Conservation (phyloP, 2,888 invertebrate species). For the Pilophorus perplexus region DNA sequence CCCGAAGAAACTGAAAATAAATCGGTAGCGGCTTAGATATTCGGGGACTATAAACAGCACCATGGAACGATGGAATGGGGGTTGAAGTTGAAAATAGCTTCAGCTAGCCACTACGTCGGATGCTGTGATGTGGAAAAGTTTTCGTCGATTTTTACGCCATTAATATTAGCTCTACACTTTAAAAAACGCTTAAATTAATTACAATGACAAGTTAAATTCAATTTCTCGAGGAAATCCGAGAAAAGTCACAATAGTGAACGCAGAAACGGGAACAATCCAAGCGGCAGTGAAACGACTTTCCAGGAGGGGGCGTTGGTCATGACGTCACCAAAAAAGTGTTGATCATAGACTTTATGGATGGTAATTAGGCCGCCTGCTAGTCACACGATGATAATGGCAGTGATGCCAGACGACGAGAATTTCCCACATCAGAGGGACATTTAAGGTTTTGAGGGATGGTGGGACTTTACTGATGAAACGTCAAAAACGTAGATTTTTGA, state of each 20-base stretch:
- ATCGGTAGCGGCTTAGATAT: conserved; percentile 47
- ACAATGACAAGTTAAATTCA: background rate
- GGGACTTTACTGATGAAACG: too few species aligned
- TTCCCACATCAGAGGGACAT: too few species aligned
- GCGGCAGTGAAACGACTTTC: conserved; percentile 12
- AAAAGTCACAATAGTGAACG: background rate
- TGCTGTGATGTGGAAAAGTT: too few species aligned
- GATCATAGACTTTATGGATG: too few species aligned
- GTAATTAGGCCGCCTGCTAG: too few species aligned
- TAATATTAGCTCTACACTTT: background rate
- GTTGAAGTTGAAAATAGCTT: conserved; percentile 38
- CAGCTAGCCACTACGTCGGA: conserved; percentile 24
- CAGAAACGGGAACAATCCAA: background rate
- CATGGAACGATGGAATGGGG: conserved; percentile 51
- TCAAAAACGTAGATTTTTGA: too few species aligned
- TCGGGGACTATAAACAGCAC: conserved; percentile 49
- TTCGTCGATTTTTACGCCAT: too few species aligned
- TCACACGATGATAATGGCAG: too few species aligned
- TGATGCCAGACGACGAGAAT: too few species aligned
- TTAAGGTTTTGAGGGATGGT: too few species aligned
- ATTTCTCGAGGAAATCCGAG: background rate
- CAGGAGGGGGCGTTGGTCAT: conserved; percentile 1
- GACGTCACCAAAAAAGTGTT: conserved; percentile 11
- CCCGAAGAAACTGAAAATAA: conserved; percentile 37
- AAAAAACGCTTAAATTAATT: background rate